Conservation (phyloP, 2,113 vertebrate species). For the Entelurus aequoreus region DNA sequence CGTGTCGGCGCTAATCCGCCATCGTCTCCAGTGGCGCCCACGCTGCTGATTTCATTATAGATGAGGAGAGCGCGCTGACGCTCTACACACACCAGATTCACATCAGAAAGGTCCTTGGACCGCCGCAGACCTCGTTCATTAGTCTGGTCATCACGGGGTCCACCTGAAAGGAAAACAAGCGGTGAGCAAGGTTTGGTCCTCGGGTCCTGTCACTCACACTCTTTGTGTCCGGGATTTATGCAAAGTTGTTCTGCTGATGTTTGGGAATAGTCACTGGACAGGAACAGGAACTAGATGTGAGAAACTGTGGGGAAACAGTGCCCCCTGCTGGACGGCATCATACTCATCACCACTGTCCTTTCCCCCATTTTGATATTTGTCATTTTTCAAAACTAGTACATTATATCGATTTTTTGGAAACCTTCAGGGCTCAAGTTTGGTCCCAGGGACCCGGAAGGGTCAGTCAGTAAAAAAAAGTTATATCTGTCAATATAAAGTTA, state of each 20-base stretch:
- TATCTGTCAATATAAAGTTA: too few species aligned
- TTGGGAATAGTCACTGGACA: slow-evolving; percentile 14
- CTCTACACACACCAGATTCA: not conserved
- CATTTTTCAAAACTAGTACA: too few species aligned
- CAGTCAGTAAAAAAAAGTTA: too few species aligned
- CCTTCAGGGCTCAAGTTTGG: too few species aligned
- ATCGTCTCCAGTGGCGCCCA: slow-evolving; percentile 47
- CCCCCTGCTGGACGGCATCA: slow-evolving; percentile 56
- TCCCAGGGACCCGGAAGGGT: too few species aligned
- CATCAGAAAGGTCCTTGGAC: not conserved
- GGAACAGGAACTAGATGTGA: slow-evolving; percentile 11
- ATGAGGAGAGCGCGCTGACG: slow-evolving; percentile 19
- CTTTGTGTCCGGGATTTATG: slow-evolving; percentile 34
- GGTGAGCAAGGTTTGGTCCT: too few species aligned
- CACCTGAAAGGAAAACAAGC: too few species aligned
- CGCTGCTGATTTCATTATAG: slow-evolving; percentile 65
- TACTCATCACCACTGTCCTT: too few species aligned
- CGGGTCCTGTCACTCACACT: too few species aligned
- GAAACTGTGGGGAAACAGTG: slow-evolving; percentile 51
- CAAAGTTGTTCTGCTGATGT: slow-evolving; percentile 52
- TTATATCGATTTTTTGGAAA: too few species aligned
- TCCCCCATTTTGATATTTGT: too few species aligned
- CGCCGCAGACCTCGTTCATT: not conserved
- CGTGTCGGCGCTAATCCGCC: slow-evolving; percentile 38
- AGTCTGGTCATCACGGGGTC: not conserved